phyloP scores from a whole-genome alignment of 1,140 invertebrate genomes.

The Pseudomyrmex flavicornis region DNA sequence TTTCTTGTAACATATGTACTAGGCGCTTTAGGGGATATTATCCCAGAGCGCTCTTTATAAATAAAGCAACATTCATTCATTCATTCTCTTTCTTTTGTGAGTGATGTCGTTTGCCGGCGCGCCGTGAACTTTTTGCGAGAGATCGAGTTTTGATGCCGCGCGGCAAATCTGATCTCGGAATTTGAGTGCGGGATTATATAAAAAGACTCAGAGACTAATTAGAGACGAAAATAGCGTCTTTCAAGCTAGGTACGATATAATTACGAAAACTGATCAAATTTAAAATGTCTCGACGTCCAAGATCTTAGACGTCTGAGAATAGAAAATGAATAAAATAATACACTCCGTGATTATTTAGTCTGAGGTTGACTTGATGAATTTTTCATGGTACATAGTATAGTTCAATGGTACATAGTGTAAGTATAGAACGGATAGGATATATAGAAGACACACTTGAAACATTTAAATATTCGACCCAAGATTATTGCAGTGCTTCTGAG shows the following conservation, averaged over 20 bases:
- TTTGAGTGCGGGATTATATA: slow-evolving; percentile 5
- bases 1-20: too few relatives aligned
- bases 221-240: neutral
- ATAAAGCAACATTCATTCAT: too few relatives aligned
- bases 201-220: neutral
- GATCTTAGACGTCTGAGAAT: neutral
- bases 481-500: neutral
- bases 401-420: neutral
- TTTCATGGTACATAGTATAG: too few relatives aligned
- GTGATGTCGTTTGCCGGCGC: slow-evolving; percentile 27
- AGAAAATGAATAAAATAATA: neutral
- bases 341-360: too few relatives aligned
- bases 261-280: neutral
- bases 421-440: too few relatives aligned
- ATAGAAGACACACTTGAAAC: too few relatives aligned
- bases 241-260: neutral
- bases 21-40: too few relatives aligned
- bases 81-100: neutral
- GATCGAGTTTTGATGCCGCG: slow-evolving; percentile 6
- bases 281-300: too few relatives aligned
- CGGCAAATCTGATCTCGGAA: slow-evolving; percentile 22
- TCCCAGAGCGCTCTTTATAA: too few relatives aligned
- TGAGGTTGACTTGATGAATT: too few relatives aligned
- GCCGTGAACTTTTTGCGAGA: slow-evolving; percentile 15
- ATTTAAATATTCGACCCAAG: neutral